These are phyloP conservation scores for Epizoanthus ramosus DNA, from an alignment of 92 coral and sea anemone genomes.

Conservation along the genomic window DNA sequence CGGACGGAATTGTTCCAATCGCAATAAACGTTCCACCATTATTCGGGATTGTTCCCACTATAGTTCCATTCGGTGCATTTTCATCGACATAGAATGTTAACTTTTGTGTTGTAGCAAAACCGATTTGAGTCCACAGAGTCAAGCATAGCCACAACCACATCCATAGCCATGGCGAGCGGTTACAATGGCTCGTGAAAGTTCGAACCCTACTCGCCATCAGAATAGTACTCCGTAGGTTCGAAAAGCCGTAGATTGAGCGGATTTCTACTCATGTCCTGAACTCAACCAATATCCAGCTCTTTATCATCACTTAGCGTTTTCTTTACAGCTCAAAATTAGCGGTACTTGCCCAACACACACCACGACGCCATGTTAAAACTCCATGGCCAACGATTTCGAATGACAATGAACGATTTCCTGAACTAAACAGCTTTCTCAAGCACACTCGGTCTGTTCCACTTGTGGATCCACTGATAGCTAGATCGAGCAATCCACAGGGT, in stretches of 20 bases:
- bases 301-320: conserved; percentile 3
- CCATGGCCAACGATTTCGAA: conserved; percentile 28
- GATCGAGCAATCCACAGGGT: background rate
- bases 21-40: background rate
- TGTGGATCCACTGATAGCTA: background rate
- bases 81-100: conserved; percentile 74
- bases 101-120: conserved; percentile 42
- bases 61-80: conserved; percentile 75
- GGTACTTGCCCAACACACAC: background rate
- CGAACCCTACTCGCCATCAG: conserved; percentile 24
- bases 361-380: conserved; percentile 42
- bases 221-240: conserved; percentile 4
- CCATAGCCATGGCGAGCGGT: conserved; percentile 54
- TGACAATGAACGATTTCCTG: conserved; percentile 21
- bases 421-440: conserved; percentile 11
- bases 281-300: conserved; percentile 12
- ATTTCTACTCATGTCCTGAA: conserved; percentile 39
- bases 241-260: conserved; percentile 28
- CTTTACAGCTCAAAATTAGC: conserved; percentile 7
- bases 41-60: conserved; percentile 71
- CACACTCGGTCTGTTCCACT: background rate
- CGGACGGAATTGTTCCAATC: background rate
- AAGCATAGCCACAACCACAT: conserved; percentile 63
- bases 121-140: conserved; percentile 42
- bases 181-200: conserved; percentile 25